Evolutionary conservation across 1,140 invertebrate genomes (phyloP).

Genomic region (Coboldia fuscipes): DNA sequence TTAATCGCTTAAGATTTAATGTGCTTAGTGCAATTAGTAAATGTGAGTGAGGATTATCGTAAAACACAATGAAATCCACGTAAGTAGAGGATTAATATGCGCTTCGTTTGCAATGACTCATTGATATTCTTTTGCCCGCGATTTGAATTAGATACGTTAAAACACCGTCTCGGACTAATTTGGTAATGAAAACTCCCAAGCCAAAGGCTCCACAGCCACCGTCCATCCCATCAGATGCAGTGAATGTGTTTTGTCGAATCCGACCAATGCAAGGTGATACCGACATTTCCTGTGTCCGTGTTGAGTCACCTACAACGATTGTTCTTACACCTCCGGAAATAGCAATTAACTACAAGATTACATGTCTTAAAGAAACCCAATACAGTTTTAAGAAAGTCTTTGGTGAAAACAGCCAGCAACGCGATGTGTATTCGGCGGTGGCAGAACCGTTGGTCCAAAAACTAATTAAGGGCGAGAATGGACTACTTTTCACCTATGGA

Average conservation of each 20-base stretch:
- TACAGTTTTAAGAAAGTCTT: conserved; percentile 74
- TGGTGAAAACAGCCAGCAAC: conserved; percentile 49
- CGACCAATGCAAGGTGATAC: conserved; percentile 44
- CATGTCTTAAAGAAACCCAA: conserved; percentile 41
- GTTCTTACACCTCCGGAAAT: conserved; percentile 41
- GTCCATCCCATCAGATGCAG: conserved; percentile 37
- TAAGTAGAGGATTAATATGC: too few species aligned
- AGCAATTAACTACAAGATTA: conserved; percentile 34
- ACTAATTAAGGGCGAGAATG: conserved; percentile 63
- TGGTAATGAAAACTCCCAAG: too few species aligned
- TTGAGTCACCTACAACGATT: conserved; percentile 44
- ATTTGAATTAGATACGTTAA: too few species aligned
- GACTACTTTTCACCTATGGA: conserved; percentile 84
- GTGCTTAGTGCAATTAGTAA: too few species aligned
- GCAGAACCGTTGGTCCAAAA: conserved; percentile 70
- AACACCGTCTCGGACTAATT: too few species aligned
- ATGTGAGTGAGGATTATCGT: too few species aligned
- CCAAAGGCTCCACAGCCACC: conserved; percentile 3
- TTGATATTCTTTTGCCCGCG: too few species aligned
- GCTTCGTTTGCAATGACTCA: too few species aligned
- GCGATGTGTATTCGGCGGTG: conserved; percentile 60
- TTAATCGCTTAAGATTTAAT: too few species aligned
- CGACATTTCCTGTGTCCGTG: conserved; percentile 46
- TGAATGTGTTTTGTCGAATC: conserved; percentile 69
- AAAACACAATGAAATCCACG: too few species aligned